phyloP scores from a whole-genome alignment of 2,888 invertebrate species.

The Gonocerus acuteangulatus region DNA sequence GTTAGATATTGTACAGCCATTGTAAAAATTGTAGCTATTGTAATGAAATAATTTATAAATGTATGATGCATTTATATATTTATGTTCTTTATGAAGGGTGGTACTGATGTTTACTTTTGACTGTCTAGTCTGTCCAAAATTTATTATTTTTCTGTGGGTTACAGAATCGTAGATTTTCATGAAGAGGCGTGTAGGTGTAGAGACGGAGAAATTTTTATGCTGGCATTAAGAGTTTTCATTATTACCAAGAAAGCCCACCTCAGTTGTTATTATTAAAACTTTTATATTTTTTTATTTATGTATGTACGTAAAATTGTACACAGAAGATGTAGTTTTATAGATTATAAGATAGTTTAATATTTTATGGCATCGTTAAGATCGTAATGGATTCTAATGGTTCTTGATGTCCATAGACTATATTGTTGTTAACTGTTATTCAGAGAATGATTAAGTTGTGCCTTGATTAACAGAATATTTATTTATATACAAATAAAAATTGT shows the following conservation, averaged over 20 bases:
- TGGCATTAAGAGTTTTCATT: slow-evolving; percentile 15
- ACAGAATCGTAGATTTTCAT: too few relatives aligned
- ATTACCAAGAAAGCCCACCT: slow-evolving; percentile 19
- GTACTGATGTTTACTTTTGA: slow-evolving; percentile 2
- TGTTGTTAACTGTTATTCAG: slow-evolving; percentile 12
- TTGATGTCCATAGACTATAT: slow-evolving; percentile 15
- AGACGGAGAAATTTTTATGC: not conserved
- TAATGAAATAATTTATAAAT: too few relatives aligned
- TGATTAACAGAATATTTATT: slow-evolving; percentile 26
- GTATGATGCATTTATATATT: not conserved
- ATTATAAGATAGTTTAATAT: not conserved
- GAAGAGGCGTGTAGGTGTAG: not conserved
- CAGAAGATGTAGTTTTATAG: not conserved
- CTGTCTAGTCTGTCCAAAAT: slow-evolving; percentile 14
- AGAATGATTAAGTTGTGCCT: slow-evolving; percentile 18
- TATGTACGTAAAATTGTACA: not conserved
- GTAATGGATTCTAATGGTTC: slow-evolving; percentile 14
- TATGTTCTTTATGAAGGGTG: not conserved
- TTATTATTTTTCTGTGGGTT: not conserved
- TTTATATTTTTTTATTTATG: slow-evolving; percentile 25
- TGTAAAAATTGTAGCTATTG: too few relatives aligned
- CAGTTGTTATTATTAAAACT: slow-evolving; percentile 23
- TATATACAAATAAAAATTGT: slow-evolving; percentile 23
- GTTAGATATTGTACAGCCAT: too few relatives aligned
- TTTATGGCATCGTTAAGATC: not conserved